Evolutionary conservation across 2,113 vertebrate species (phyloP).

Genomic region (Cepphus grylle): DNA sequence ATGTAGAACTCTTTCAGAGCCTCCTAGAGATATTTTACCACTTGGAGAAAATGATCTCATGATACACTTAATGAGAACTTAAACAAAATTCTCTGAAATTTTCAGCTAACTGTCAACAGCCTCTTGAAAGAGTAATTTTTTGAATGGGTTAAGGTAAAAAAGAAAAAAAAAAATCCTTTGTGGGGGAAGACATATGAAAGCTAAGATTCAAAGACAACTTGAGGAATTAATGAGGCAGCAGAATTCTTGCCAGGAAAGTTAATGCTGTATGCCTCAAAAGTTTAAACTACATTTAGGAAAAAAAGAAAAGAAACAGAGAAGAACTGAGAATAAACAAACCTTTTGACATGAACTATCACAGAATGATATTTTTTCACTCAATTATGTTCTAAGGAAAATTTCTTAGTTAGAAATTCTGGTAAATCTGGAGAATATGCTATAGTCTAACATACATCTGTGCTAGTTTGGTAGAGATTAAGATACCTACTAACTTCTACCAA

Average conservation of each 20-base stretch:
- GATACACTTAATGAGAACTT: neutral
- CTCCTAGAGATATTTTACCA: neutral
- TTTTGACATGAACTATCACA: neutral
- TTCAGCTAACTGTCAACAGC: neutral
- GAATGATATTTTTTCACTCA: neutral
- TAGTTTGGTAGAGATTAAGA: neutral
- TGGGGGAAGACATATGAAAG: neutral
- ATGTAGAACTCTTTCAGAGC: neutral
- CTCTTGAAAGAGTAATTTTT: neutral
- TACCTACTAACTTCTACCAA: neutral
- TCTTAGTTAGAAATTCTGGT: neutral
- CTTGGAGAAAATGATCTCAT: neutral
- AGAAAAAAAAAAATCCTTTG: neutral
- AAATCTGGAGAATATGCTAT: neutral
- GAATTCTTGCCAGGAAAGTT: neutral
- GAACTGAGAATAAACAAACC: neutral
- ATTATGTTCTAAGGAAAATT: neutral
- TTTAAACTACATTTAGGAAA: neutral
- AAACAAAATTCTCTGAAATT: neutral
- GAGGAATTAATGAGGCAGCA: neutral
- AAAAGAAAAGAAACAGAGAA: neutral
- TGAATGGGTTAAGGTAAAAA: neutral
- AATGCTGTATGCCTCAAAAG: neutral
- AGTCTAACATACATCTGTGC: neutral
- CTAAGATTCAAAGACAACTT: neutral